Conservation (phyloP, 2,888 invertebrate species). For the Hypolimnas misippus region DNA sequence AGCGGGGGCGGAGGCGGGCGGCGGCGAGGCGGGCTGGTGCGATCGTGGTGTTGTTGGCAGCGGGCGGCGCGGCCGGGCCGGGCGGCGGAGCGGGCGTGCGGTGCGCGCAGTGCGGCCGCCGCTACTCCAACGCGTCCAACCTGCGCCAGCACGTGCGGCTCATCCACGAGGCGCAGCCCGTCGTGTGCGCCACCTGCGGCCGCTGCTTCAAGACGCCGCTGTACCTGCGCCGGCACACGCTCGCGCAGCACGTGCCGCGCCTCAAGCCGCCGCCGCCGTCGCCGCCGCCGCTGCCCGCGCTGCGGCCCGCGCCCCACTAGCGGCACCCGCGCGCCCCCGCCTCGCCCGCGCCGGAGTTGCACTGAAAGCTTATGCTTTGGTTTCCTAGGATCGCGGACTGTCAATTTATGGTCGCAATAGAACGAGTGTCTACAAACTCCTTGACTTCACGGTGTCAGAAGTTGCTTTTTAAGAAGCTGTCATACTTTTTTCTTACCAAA, state of each 20-base stretch:
- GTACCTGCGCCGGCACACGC: constrained; percentile 89
- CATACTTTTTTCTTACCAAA: too few relatives aligned
- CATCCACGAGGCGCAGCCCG: constrained; percentile 89
- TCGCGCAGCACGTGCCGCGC: constrained; percentile 86
- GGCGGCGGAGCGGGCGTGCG: constrained; percentile 69
- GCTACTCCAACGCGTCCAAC: constrained; percentile 89
- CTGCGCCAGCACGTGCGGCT: constrained; percentile 90
- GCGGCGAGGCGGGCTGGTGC: constrained; percentile 56
- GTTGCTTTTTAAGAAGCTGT: too few relatives aligned
- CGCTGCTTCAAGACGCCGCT: constrained; percentile 90
- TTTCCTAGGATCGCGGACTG: too few relatives aligned
- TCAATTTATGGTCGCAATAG: too few relatives aligned
- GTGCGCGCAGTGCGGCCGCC: constrained; percentile 87
- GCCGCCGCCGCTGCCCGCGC: constrained; percentile 61
- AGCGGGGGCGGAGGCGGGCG: constrained; percentile 43
- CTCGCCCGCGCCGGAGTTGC: constrained; percentile 60
- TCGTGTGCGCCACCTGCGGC: constrained; percentile 87
- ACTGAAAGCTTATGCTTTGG: too few relatives aligned
- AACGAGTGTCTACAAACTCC: too few relatives aligned
- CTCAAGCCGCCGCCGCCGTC: constrained; percentile 67
- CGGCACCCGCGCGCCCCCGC: constrained; percentile 19
- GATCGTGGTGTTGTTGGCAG: constrained; percentile 78
- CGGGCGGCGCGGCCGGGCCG: constrained; percentile 64
- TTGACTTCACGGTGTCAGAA: too few relatives aligned
- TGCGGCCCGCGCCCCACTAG: constrained; percentile 54